These are phyloP conservation scores for Neoarius graeffei DNA, from an alignment of 2,113 vertebrate genomes.

Conservation along the genomic window DNA sequence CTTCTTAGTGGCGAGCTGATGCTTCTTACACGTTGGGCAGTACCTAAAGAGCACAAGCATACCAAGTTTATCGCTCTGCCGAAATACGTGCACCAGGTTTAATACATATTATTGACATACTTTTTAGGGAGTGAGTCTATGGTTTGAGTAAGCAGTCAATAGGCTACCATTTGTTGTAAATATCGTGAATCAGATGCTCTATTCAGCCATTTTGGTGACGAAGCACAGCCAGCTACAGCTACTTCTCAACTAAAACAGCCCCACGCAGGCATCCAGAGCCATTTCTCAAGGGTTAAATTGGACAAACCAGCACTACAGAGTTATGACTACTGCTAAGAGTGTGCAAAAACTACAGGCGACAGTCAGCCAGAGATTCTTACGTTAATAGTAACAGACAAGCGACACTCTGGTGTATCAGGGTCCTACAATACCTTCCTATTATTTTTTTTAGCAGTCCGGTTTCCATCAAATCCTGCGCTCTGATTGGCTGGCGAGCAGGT, in stretches of 20 bases:
- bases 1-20: slow-evolving; percentile 89
- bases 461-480: no score
- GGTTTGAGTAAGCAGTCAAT: not conserved
- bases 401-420: not conserved
- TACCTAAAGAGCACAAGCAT: slow-evolving; percentile 71
- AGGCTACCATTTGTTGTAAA: not conserved
- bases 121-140: not conserved
- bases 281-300: not conserved
- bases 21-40: slow-evolving; percentile 84
- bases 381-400: not conserved
- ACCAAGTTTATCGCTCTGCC: not conserved
- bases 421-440: not conserved
- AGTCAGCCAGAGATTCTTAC: not conserved
- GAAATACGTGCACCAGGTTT: no score
- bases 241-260: not conserved
- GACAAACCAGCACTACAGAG: not conserved
- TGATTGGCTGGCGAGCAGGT: no score
- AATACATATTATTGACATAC: not conserved
- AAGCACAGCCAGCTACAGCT: not conserved
- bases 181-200: not conserved
- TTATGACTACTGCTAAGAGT: not conserved
- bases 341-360: not conserved
- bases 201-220: not conserved
- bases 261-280: not conserved
- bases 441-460: not conserved